Percentiles rank a stretch among this genome's conserved stretches.
Conservation (phyloP, 1,140 invertebrate species). For the Gryllus bimaculatus region DNA sequence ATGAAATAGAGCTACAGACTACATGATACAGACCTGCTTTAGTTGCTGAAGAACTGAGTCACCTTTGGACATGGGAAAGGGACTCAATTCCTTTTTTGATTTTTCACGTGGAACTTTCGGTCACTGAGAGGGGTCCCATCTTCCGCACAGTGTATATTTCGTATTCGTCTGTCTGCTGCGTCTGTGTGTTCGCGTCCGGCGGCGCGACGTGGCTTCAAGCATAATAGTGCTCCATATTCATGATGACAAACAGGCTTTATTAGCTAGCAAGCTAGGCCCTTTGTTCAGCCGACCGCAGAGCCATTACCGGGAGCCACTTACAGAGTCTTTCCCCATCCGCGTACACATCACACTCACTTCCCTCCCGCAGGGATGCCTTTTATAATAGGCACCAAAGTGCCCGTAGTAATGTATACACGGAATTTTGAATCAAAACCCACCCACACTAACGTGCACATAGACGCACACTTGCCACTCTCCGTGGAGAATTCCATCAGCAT, state of each 20-base stretch:
- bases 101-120: too few species aligned
- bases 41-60: too few species aligned
- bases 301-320: neutral
- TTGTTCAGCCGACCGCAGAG: slow-evolving; percentile 2
- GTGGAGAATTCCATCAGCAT: neutral
- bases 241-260: slow-evolving; percentile 1
- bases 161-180: neutral
- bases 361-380: neutral
- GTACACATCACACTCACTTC: neutral
- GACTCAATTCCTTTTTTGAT: too few species aligned
- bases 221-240: slow-evolving; percentile 5
- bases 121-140: too few species aligned
- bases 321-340: neutral
- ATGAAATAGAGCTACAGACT: too few species aligned
- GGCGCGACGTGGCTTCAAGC: neutral
- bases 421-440: slow-evolving; percentile 12
- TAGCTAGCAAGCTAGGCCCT: neutral
- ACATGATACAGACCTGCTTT: too few species aligned
- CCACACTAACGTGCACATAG: neutral
- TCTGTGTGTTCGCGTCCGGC: neutral
- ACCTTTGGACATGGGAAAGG: too few species aligned
- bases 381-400: slow-evolving; percentile 16
- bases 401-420: slow-evolving; percentile 15
- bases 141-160: too few species aligned
- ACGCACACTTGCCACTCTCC: neutral